These are phyloP conservation scores for Rhombomys opimus DNA, from an alignment of 2,113 vertebrate genomes.

Conservation along the genomic window DNA sequence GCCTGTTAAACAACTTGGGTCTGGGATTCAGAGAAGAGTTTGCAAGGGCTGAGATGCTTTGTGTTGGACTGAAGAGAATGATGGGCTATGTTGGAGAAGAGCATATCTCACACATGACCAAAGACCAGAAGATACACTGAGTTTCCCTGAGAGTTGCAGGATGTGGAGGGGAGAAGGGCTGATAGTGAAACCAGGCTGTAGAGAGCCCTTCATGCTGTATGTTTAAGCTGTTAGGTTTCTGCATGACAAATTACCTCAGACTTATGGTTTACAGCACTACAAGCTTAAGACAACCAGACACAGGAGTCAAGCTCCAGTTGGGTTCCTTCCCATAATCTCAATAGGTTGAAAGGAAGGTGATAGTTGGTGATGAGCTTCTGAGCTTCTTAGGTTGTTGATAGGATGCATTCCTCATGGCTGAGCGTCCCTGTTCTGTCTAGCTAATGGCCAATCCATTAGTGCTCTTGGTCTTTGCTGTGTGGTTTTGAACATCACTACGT, in stretches of 20 bases:
- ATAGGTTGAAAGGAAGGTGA: conserved; percentile 16
- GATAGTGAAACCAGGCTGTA: not conserved
- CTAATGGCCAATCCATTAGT: not conserved
- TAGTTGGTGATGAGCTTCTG: not conserved
- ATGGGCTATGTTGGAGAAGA: not conserved
- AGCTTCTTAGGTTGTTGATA: not conserved
- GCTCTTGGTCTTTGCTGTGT: not conserved
- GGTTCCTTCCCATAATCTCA: not conserved
- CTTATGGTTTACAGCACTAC: not conserved
- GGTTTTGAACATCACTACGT: not conserved
- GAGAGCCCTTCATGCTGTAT: not conserved
- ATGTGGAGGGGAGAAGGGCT: not conserved
- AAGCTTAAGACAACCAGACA: not conserved
- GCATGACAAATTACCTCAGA: not conserved
- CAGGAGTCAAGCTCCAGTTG: not conserved
- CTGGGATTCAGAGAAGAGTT: not conserved
- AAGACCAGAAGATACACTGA: not conserved
- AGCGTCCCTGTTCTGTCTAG: not conserved
- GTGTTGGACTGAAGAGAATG: not conserved
- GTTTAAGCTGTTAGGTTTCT: not conserved
- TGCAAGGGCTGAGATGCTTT: not conserved
- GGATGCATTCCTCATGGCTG: not conserved
- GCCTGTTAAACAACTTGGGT: not conserved
- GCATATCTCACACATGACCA: not conserved
- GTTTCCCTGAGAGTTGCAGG: not conserved